Evolutionary conservation across 2,797 vertebrate genomes (phyloP), one percentile per base, ranked within the genome.

Genomic region (Streptopelia turtur): DNA sequence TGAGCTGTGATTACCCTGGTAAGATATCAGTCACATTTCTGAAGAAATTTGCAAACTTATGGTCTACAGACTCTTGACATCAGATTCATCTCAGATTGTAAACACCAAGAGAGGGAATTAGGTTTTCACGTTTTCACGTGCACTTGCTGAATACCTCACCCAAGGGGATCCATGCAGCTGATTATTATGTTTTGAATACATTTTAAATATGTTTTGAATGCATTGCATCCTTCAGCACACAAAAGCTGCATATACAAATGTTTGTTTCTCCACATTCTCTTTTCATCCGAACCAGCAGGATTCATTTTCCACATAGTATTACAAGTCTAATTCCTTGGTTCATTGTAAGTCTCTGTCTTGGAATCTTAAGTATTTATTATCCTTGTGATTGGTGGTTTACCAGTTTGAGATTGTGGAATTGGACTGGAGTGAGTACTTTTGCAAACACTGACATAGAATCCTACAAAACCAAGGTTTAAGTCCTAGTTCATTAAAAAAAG

Each of bases 361-460:
- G 69, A 94, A 82, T 86, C 64, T 75, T 68, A 59, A 43, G 41
- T 23, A 47, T 64, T 87, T 69, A 37, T 78, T 76, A 17, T 43
- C 47, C 30, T 52, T 69, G 30, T 27, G 72, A 57, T 21, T 72
- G 55, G 63, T 82, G 30, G 13, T 23, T 95, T 72, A 72, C 24
- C 30, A 16, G 16, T 41, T 78, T 77, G 39, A 89, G 61, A 79
- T 12, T 30, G 72, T 30, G 17, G 50, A 65, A 75, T 4, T 84
- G 47, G 10, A 50, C 16, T 17, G 74, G 31, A 87, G 35, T 0
- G 0, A 75, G 65, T 43, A 69, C 2, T 3, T 80, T 28, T 4
- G 9, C 63, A 88, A 94, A 77, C 25, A 27, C 17, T 80, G 35
- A 68, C 2, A 3, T 56, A 84, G 52, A 72, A 63, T 43, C 30